A percentile compares a stretch with the other conserved stretches of the same genome.
Evolutionary conservation across 1,140 invertebrate species (phyloP).

Genomic region (Dendroctonus ponderosae): DNA sequence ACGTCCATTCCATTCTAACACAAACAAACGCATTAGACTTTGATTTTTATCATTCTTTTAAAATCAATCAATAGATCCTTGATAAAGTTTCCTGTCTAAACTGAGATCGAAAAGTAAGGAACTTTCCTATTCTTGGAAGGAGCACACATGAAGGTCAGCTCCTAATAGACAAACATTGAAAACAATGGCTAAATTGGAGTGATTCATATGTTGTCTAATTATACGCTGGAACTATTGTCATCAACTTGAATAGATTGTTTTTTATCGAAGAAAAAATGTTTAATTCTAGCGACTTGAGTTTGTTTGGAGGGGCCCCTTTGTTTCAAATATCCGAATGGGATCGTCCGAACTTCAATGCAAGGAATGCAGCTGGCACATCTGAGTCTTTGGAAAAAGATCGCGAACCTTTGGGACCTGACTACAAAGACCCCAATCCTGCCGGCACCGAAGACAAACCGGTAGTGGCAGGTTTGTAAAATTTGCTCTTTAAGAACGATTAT

Average conservation of each 20-base stretch:
- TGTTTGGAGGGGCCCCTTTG: constrained; percentile 11
- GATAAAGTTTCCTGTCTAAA: too few relatives aligned
- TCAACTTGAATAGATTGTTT: background rate
- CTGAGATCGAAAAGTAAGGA: too few relatives aligned
- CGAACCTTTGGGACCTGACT: constrained; percentile 45
- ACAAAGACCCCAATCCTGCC: constrained; percentile 41
- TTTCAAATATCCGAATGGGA: constrained; percentile 17
- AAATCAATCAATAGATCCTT: too few relatives aligned
- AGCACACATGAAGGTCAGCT: too few relatives aligned
- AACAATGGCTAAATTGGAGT: background rate
- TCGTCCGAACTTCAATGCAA: constrained; percentile 9
- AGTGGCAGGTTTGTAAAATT: constrained; percentile 2
- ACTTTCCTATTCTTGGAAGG: too few relatives aligned
- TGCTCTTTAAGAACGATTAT: constrained; percentile 3
- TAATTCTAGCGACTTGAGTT: constrained; percentile 29
- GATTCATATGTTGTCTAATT: background rate
- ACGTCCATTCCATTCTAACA: background rate
- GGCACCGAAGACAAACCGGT: constrained; percentile 34
- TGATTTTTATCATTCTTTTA: too few relatives aligned
- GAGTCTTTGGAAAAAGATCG: constrained; percentile 33
- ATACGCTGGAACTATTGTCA: background rate
- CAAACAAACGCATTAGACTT: too few relatives aligned
- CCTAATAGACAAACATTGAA: too few relatives aligned
- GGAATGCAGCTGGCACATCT: background rate
- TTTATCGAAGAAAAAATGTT: background rate